Evolutionary conservation across 2,113 vertebrate genomes (phyloP).

Genomic region (Datnioides undecimradiatus): DNA sequence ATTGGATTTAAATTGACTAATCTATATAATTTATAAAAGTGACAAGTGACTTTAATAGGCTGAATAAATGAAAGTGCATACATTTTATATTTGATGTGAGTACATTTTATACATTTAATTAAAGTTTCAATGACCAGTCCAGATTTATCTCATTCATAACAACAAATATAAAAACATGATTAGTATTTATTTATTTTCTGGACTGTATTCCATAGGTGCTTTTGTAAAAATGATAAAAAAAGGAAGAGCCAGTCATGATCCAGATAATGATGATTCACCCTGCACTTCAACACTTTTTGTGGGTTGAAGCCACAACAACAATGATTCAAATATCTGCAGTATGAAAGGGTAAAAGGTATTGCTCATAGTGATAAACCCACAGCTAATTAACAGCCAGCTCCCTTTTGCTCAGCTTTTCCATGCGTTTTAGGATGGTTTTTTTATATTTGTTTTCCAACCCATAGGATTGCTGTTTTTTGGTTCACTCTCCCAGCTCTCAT

Average conservation of each 20-base stretch:
- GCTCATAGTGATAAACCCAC: background rate
- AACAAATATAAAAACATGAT: too few relatives aligned
- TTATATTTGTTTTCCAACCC: background rate
- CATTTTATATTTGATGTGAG: slow-evolving; percentile 10
- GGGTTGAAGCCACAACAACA: background rate
- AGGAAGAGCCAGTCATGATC: too few relatives aligned
- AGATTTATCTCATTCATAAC: too few relatives aligned
- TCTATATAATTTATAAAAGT: slow-evolving; percentile 41
- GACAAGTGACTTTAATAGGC: slow-evolving; percentile 39
- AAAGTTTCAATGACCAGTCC: too few relatives aligned
- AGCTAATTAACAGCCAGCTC: background rate
- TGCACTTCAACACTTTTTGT: background rate
- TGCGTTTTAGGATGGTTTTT: too few relatives aligned
- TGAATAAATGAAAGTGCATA: slow-evolving; percentile 37
- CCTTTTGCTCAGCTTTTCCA: background rate
- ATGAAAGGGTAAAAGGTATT: background rate
- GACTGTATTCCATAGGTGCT: too few relatives aligned
- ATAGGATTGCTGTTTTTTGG: background rate
- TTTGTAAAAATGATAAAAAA: too few relatives aligned
- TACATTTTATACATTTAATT: background rate
- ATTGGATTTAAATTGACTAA: slow-evolving; percentile 20
- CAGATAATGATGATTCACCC: background rate
- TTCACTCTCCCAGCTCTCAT: background rate
- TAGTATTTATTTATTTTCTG: too few relatives aligned
- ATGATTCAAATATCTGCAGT: background rate